Conservation (phyloP, 2,113 vertebrate species). For the Erythrocebus patas region DNA sequence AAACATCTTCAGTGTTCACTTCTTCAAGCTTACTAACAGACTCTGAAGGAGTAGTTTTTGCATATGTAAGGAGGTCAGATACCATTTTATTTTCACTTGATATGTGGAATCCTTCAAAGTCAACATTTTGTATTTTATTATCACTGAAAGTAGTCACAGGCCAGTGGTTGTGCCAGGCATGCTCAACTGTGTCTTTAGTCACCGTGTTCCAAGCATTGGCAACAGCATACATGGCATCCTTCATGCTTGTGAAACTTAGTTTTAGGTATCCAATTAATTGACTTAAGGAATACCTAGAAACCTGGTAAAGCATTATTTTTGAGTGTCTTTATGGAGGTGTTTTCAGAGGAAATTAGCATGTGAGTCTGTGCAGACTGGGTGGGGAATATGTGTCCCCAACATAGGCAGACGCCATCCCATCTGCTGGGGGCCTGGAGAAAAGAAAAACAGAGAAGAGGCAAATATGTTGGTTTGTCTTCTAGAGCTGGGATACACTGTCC, state of each 20-base stretch:
- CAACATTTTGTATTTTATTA: neutral
- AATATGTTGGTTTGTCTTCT: neutral
- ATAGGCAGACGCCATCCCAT: neutral
- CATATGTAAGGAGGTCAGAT: neutral
- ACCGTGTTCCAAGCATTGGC: neutral
- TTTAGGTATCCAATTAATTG: neutral
- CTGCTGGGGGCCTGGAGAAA: neutral
- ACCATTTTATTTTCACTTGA: neutral
- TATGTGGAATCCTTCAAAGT: neutral
- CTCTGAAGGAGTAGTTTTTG: neutral
- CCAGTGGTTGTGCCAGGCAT: neutral
- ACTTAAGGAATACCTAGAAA: neutral
- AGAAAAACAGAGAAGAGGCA: neutral
- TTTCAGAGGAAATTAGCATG: neutral
- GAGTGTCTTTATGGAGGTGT: neutral
- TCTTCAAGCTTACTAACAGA: neutral
- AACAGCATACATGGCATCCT: neutral
- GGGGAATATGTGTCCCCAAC: neutral
- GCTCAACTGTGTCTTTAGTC: neutral
- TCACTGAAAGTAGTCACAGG: neutral
- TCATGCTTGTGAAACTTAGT: neutral
- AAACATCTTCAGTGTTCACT: neutral
- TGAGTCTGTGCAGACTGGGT: neutral
- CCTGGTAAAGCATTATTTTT: neutral
- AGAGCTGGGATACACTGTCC: neutral